Percentiles rank a stretch among this genome's conserved stretches.
Evolutionary conservation across 2,797 vertebrate genomes (phyloP).

Genomic region (Neopelma chrysocephalum): DNA sequence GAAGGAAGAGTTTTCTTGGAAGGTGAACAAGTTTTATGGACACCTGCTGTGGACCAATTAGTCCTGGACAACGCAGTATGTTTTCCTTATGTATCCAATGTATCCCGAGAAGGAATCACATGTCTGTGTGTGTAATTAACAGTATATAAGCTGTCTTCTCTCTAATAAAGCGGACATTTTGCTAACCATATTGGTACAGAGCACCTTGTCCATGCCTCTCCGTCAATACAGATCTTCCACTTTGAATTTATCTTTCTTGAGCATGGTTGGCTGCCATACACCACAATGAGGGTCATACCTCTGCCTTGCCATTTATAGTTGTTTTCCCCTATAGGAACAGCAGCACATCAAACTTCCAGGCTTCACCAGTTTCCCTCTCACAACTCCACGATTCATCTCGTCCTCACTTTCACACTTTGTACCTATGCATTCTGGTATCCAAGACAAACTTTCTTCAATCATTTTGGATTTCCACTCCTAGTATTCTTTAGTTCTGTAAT

Average conservation of each 20-base stretch:
- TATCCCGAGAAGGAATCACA: too few relatives aligned
- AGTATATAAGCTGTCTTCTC: too few relatives aligned
- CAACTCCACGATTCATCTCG: background rate
- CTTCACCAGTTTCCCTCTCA: background rate
- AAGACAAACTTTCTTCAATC: background rate
- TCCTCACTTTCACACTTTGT: background rate
- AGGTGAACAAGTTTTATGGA: too few relatives aligned
- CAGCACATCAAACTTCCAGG: background rate
- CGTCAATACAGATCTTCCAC: too few relatives aligned
- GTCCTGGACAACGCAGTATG: too few relatives aligned
- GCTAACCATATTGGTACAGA: too few relatives aligned
- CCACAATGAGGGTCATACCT: background rate
- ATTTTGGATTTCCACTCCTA: background rate
- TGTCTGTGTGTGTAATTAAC: too few relatives aligned
- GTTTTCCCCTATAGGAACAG: background rate
- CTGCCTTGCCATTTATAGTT: background rate
- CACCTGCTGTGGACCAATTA: too few relatives aligned
- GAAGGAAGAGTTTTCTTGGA: too few relatives aligned
- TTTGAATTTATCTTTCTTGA: background rate
- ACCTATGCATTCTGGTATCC: background rate
- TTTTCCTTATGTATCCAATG: too few relatives aligned
- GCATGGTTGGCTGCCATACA: background rate
- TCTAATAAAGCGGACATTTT: too few relatives aligned
- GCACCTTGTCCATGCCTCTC: too few relatives aligned
- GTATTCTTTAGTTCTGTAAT: background rate